Percentiles rank a stretch among this genome's conserved stretches.
These are phyloP conservation scores for Zosterops borbonicus DNA, from an alignment of 2,113 vertebrate genomes.

Conservation along the genomic window DNA sequence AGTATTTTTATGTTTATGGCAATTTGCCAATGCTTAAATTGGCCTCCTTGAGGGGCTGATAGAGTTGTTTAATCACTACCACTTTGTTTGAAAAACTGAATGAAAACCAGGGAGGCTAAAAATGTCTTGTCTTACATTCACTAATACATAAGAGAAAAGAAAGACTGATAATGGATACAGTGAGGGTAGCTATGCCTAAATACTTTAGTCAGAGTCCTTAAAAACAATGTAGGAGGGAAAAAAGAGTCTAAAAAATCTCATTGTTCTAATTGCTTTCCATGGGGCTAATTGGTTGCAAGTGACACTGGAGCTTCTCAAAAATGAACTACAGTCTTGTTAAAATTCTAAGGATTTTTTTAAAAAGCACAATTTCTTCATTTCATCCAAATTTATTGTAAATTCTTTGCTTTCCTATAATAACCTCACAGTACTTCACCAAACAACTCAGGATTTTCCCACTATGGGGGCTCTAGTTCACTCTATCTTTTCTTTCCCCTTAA, in stretches of 20 bases:
- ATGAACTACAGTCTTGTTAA: not conserved
- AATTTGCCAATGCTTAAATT: constrained; percentile 64
- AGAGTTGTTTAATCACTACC: constrained; percentile 38
- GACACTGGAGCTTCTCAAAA: not conserved
- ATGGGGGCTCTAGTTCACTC: not conserved
- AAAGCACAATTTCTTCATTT: not conserved
- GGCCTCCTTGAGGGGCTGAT: constrained; percentile 51
- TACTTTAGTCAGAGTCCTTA: not conserved
- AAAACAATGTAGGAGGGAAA: not conserved
- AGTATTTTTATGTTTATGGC: constrained; percentile 62
- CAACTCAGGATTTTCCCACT: not conserved
- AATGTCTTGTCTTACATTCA: constrained; percentile 35
- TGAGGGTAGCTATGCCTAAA: not conserved
- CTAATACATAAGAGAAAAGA: constrained; percentile 5
- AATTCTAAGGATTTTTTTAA: not conserved
- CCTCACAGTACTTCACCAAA: not conserved
- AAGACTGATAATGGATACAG: not conserved
- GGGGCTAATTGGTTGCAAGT: not conserved
- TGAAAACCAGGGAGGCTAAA: constrained; percentile 52
- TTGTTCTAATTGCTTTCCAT: not conserved
- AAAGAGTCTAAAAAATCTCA: not conserved
- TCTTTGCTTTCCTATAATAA: not conserved
- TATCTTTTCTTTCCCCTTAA: not conserved
- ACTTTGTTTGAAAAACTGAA: constrained; percentile 64
- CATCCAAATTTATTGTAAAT: not conserved